Evolutionary conservation across 2,797 vertebrate species (phyloP).

Genomic region (Coluber constrictor): DNA sequence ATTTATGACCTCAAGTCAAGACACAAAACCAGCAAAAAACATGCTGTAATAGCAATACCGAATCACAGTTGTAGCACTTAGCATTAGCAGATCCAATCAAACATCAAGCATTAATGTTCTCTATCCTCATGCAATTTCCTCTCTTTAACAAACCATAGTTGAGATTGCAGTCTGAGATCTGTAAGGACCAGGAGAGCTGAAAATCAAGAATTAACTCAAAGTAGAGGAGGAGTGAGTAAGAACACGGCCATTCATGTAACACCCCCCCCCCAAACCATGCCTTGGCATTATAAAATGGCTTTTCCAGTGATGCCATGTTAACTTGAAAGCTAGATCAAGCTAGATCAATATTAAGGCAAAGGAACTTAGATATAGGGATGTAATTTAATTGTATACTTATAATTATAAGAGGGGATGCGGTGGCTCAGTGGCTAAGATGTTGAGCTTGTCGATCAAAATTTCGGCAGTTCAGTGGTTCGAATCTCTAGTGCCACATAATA

Average conservation of each 20-base stretch:
- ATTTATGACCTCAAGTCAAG: constrained; percentile 23
- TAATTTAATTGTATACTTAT: background rate
- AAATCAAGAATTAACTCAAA: background rate
- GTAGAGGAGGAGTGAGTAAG: background rate
- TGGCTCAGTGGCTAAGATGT: no score
- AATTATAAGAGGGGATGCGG: background rate
- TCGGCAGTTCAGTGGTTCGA: no score
- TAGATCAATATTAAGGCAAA: background rate
- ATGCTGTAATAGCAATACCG: background rate
- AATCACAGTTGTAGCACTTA: background rate
- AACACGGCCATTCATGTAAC: background rate
- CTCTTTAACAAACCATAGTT: background rate
- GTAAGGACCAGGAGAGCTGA: background rate
- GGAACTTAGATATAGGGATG: background rate
- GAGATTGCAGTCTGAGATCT: background rate
- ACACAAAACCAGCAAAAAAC: background rate
- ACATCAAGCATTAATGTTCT: background rate
- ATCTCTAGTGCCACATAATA: no score
- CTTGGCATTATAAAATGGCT: background rate
- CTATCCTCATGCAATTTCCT: background rate
- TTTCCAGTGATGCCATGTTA: background rate
- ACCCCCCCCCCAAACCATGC: background rate
- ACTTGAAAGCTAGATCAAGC: background rate
- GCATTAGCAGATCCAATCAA: background rate
- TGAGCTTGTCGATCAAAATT: no score